Evolutionary conservation across 2,797 vertebrate genomes (phyloP).

Genomic region (Tamandua tetradactyla): DNA sequence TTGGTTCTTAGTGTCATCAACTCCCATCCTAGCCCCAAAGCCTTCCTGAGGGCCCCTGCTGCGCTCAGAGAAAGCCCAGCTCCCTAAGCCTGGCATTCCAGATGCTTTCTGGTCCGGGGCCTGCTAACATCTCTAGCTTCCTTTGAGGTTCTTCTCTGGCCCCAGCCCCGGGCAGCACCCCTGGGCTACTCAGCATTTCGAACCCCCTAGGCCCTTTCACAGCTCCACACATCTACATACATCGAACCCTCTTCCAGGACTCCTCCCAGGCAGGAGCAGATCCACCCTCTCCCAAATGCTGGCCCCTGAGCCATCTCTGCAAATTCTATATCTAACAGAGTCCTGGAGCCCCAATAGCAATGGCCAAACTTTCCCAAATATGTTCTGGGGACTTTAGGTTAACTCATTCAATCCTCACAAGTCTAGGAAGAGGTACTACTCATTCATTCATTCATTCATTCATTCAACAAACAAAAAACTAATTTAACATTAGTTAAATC

Average conservation of each 20-base stretch:
- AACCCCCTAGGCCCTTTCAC: rapidly evolving
- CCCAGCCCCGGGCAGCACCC: neutral
- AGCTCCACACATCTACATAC: neutral
- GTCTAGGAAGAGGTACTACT: neutral
- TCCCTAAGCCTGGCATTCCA: neutral
- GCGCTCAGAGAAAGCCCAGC: neutral
- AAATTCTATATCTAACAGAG: rapidly evolving
- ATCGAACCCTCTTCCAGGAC: neutral
- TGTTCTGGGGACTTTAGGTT: neutral
- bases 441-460: neutral
- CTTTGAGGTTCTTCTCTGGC: neutral
- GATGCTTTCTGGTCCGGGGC: neutral
- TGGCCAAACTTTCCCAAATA: rapidly evolving
- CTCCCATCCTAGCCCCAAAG: rapidly evolving
- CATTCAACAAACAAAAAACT: too few relatives aligned
- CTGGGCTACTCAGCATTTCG: neutral
- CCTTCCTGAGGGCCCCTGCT: neutral
- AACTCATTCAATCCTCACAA: neutral
- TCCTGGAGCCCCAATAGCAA: neutral
- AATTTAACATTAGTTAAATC: too few relatives aligned
- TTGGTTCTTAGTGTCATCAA: neutral
- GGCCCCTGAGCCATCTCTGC: neutral
- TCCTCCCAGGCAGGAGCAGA: neutral
- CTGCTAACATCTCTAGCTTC: neutral
- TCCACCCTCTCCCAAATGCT: rapidly evolving